Conservation (phyloP, 2,888 invertebrate genomes). For the Anoncus sp. region DNA sequence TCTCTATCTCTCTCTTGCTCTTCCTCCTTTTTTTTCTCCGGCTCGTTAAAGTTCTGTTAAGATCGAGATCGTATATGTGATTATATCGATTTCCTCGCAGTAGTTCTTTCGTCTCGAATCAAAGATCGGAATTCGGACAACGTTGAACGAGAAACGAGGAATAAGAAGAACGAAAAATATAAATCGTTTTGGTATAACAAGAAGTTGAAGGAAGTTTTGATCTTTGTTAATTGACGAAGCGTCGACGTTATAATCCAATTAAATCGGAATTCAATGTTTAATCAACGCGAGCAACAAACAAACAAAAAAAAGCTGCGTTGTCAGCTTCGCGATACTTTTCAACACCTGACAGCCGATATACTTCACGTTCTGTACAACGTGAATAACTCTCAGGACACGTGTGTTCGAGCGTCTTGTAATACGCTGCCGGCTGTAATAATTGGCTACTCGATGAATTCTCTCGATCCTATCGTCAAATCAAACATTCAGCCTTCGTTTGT, state of each 20-base stretch:
- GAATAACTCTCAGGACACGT: slow-evolving; percentile 8
- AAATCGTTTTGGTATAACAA: slow-evolving; percentile 5
- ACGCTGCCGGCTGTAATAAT: slow-evolving; percentile 46
- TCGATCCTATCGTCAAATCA: slow-evolving; percentile 60
- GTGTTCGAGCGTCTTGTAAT: slow-evolving; percentile 15
- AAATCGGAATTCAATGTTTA: slow-evolving; percentile 76
- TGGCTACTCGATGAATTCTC: slow-evolving; percentile 50
- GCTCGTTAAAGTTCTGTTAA: slow-evolving; percentile 8
- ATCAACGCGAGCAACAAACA: slow-evolving; percentile 67
- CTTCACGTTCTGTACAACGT: not conserved
- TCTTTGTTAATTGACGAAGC: slow-evolving; percentile 43
- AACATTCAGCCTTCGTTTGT: slow-evolving; percentile 41
- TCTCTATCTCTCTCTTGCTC: no score
- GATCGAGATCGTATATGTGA: not conserved
- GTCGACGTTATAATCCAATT: slow-evolving; percentile 76
- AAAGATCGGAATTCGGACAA: slow-evolving; percentile 59
- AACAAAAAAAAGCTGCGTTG: no score
- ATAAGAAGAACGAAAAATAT: slow-evolving; percentile 5
- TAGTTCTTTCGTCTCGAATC: slow-evolving; percentile 29
- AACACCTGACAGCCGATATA: slow-evolving; percentile 37
- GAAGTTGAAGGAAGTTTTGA: slow-evolving; percentile 5
- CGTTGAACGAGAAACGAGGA: slow-evolving; percentile 70
- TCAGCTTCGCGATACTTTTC: slow-evolving; percentile 35
- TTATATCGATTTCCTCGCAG: slow-evolving; percentile 10
- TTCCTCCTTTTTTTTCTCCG: not conserved